Conservation (phyloP, 2,888 invertebrate genomes). For the Lepidochitona cinerea region DNA sequence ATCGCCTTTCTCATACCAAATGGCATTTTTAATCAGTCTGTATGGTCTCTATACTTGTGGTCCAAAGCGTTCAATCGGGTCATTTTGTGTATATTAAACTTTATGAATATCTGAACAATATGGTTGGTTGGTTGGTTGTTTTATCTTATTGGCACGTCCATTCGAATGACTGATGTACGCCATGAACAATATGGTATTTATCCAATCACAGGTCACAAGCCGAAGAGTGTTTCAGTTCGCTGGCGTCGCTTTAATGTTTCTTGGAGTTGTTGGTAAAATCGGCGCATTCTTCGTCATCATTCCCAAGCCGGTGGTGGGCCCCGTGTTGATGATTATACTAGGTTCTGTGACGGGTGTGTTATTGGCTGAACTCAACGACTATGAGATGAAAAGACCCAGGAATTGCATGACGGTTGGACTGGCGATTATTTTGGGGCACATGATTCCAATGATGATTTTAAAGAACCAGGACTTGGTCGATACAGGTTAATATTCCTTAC, state of each 20-base stretch:
- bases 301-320: conserved; percentile 71
- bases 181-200: neutral
- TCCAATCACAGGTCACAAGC: conserved; percentile 62
- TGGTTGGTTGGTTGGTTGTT: too few species aligned
- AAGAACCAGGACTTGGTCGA: conserved; percentile 37
- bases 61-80: too few species aligned
- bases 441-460: conserved; percentile 53
- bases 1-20: too few species aligned
- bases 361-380: neutral
- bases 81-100: too few species aligned
- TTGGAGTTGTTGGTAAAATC: conserved; percentile 69
- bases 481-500: conserved; percentile 39
- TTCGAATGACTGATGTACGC: too few species aligned
- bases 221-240: conserved; percentile 68
- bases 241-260: conserved; percentile 64
- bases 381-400: neutral
- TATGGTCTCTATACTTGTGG: too few species aligned
- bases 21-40: too few species aligned
- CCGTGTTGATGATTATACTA: conserved; percentile 42
- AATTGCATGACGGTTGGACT: conserved; percentile 82
- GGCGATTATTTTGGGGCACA: conserved; percentile 86
- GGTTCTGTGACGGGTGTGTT: neutral
- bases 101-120: too few species aligned
- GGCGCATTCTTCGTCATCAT: conserved; percentile 71
- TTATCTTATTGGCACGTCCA: too few species aligned